Evolutionary conservation across 2,797 vertebrate genomes (phyloP).

Genomic region (Morelia viridis): DNA sequence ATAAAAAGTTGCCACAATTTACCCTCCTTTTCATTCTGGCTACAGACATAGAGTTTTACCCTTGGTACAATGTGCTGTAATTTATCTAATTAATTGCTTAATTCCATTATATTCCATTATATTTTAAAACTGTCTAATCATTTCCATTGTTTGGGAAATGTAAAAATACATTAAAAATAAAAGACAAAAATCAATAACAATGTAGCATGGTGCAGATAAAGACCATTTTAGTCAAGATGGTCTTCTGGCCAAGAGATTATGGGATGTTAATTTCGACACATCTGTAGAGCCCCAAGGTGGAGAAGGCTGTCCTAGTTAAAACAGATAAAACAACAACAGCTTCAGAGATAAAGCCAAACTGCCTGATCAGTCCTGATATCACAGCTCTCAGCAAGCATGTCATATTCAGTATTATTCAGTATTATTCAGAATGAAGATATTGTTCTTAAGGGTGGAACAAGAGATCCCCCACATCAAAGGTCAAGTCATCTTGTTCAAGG

Average conservation of each 20-base stretch:
- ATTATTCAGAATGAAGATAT: neutral
- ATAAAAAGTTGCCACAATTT: neutral
- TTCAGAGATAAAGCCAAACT: neutral
- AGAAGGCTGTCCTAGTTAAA: too few relatives aligned
- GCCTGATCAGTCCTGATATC: neutral
- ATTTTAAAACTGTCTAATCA: too few relatives aligned
- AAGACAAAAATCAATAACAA: too few relatives aligned
- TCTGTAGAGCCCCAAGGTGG: too few relatives aligned
- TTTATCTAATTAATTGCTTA: too few relatives aligned
- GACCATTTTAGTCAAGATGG: too few relatives aligned
- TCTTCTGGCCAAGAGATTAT: too few relatives aligned
- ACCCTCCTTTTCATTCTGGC: neutral
- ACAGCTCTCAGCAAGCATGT: neutral
- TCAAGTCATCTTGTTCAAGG: neutral
- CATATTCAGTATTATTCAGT: neutral
- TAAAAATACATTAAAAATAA: too few relatives aligned
- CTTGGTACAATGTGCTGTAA: neutral
- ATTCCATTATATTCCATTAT: too few relatives aligned
- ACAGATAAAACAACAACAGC: neutral
- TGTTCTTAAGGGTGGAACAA: neutral
- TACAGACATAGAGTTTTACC: neutral
- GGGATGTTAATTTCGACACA: too few relatives aligned
- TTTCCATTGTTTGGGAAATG: too few relatives aligned
- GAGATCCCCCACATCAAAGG: neutral
- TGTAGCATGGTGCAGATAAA: too few relatives aligned